Conservation (phyloP, 2,797 vertebrate genomes). For the Eulemur coronatus region DNA sequence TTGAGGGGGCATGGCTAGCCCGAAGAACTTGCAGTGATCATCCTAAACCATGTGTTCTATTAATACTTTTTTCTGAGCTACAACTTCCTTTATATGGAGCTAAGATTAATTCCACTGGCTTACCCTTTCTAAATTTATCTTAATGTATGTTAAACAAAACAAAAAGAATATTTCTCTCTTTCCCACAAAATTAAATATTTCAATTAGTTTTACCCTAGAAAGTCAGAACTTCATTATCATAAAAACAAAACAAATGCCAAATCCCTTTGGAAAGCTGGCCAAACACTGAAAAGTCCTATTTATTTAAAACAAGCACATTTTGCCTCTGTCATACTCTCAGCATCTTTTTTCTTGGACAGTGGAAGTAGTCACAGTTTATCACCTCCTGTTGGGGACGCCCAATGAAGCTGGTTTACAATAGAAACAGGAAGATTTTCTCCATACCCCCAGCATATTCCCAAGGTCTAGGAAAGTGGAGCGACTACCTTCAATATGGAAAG, state of each 20-base stretch:
- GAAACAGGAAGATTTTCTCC: not conserved
- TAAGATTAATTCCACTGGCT: not conserved
- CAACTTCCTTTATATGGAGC: not conserved
- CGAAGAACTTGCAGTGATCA: not conserved
- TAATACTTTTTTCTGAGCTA: not conserved
- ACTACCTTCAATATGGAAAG: not conserved
- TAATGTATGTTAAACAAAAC: not conserved
- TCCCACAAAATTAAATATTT: not conserved
- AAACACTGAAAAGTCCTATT: not conserved
- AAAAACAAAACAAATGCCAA: slow-evolving; percentile 29
- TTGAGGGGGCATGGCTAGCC: not conserved
- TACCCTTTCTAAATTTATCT: not conserved
- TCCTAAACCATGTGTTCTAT: not conserved
- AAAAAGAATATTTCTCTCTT: not conserved
- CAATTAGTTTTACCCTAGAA: not conserved
- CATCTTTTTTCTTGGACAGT: not conserved
- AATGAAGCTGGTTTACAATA: not conserved
- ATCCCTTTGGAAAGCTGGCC: not conserved
- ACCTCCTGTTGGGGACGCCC: not conserved
- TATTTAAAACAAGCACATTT: not conserved
- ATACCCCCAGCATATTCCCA: not conserved
- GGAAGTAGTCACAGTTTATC: not conserved
- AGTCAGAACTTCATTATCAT: not conserved
- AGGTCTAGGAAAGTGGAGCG: no score
- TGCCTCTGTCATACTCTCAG: not conserved